These are phyloP conservation scores for Caradrina clavipalpis DNA, from an alignment of 2,888 invertebrate genomes.

Conservation along the genomic window DNA sequence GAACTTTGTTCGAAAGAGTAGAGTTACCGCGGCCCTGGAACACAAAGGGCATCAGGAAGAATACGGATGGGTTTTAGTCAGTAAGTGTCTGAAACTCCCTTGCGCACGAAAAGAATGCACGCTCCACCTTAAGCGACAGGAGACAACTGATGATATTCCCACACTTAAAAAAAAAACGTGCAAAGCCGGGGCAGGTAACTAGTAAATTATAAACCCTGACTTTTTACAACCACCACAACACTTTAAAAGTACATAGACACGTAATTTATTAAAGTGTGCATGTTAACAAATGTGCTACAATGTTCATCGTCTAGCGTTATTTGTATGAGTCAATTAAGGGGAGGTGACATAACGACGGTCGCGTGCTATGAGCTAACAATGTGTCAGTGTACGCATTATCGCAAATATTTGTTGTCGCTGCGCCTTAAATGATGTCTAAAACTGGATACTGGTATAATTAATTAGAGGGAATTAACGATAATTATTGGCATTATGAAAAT, in stretches of 20 bases:
- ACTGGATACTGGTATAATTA: not conserved
- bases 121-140: no score
- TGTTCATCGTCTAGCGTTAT: constrained; percentile 16
- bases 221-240: not conserved
- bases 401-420: constrained; percentile 28
- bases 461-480: not conserved
- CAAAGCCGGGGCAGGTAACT: not conserved
- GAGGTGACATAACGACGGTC: constrained; percentile 21
- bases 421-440: not conserved
- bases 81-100: no score
- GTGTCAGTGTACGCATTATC: constrained; percentile 15
- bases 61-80: no score
- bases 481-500: no score
- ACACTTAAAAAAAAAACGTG: no score
- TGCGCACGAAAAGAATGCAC: no score
- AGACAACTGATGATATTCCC: no score
- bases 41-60: no score
- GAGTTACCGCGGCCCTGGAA: no score
- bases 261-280: constrained; percentile 21
- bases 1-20: no score
- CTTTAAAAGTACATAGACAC: not conserved
- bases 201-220: constrained; percentile 18
- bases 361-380: constrained; percentile 28
- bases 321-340: constrained; percentile 39
- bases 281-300: constrained; percentile 15